These are phyloP conservation scores for Ceratoteleas bidentatus DNA, from an alignment of 1,140 invertebrate genomes.

Conservation along the genomic window DNA sequence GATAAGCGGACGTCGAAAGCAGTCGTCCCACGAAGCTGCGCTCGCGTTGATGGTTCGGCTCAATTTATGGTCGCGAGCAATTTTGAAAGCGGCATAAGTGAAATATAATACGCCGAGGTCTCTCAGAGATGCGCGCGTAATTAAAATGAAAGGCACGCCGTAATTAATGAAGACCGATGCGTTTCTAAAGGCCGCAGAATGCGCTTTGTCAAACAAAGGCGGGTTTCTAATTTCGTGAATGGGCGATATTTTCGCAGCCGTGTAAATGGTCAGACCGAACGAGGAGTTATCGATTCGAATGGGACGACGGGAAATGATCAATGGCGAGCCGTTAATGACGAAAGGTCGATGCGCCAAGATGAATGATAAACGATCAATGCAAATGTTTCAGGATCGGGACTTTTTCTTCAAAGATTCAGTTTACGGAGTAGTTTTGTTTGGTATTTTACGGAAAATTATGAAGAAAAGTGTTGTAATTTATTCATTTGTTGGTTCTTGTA, in stretches of 20 bases:
- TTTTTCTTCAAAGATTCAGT: no score
- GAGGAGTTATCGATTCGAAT: neutral
- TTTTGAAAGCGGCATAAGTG: conserved; percentile 17
- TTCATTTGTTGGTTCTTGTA: no score
- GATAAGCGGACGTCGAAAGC: no score
- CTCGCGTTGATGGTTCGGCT: conserved; percentile 2
- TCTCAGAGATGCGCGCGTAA: conserved; percentile 19
- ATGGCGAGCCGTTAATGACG: neutral
- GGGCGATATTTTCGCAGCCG: neutral
- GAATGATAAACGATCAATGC: no score
- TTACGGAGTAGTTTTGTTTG: no score
- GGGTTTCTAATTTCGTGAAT: conserved; percentile 4
- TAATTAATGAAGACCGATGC: conserved; percentile 37
- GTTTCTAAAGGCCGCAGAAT: conserved; percentile 10
- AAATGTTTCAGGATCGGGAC: no score
- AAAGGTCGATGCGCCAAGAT: no score
- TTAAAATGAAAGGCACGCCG: conserved; percentile 36
- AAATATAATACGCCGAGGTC: conserved; percentile 18
- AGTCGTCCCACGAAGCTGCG: no score
- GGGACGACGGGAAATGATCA: neutral
- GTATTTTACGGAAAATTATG: no score
- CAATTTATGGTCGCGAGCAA: conserved; percentile 16
- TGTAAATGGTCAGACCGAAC: neutral
- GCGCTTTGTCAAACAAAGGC: conserved; percentile 14
- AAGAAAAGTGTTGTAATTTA: no score